Evolutionary conservation across 2,797 vertebrate species (phyloP).

Genomic region (Lutjanus argentimaculatus): DNA sequence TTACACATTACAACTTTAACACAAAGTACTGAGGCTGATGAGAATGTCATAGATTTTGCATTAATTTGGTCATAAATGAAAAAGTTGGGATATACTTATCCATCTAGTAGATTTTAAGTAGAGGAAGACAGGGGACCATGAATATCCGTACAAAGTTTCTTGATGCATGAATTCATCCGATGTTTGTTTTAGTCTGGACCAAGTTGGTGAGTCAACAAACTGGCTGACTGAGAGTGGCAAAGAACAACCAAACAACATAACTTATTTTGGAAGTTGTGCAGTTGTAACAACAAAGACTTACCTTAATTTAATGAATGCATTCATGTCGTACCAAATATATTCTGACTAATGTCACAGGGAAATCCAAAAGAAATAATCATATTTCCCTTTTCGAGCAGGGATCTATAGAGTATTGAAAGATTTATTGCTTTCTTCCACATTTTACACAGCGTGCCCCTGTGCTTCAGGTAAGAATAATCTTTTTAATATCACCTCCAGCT

Average conservation of each 20-base stretch:
- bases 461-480: slow-evolving; percentile 53
- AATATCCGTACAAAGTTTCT: too few relatives aligned
- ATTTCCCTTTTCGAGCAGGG: slow-evolving; percentile 1
- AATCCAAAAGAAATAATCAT: slow-evolving; percentile 31
- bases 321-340: slow-evolving; percentile 3
- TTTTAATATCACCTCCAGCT: slow-evolving; percentile 60
- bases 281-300: not conserved
- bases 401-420: slow-evolving; percentile 24
- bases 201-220: too few relatives aligned
- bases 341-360: slow-evolving; percentile 20
- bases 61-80: not conserved
- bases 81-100: too few relatives aligned
- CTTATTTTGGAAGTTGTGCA: not conserved
- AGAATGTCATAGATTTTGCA: not conserved
- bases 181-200: too few relatives aligned
- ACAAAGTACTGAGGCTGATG: not conserved
- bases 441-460: slow-evolving; percentile 17
- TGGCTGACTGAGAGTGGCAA: not conserved
- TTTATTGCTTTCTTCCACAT: slow-evolving; percentile 45
- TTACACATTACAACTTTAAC: too few relatives aligned
- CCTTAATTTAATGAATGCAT: slow-evolving; percentile 5
- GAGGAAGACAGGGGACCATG: too few relatives aligned
- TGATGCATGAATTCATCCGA: too few relatives aligned
- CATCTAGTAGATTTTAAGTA: not conserved
- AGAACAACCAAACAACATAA: not conserved